Evolutionary conservation across 2,797 vertebrate genomes (phyloP).

Genomic region (Aldrovandia affinis): DNA sequence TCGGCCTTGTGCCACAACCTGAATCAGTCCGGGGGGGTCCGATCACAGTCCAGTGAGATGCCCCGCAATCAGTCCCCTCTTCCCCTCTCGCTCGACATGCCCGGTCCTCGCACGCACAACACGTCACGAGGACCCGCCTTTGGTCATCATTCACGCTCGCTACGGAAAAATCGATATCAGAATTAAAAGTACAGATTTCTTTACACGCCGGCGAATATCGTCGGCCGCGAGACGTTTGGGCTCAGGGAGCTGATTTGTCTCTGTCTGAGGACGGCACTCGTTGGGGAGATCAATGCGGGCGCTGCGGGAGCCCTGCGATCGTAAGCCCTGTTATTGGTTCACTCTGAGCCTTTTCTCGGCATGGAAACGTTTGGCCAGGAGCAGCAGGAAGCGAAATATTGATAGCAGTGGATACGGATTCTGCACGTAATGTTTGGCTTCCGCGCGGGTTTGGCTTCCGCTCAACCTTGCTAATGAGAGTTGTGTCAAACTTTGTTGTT

Average conservation of each 20-base stretch:
- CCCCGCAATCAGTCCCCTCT: neutral
- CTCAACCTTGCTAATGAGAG: neutral
- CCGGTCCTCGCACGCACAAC: constrained; percentile 11
- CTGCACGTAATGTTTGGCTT: neutral
- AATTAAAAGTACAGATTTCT: constrained; percentile 7
- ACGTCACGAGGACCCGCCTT: constrained; percentile 15
- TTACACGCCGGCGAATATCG: neutral
- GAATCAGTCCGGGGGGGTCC: too few species aligned
- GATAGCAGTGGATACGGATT: neutral
- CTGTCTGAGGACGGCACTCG: neutral
- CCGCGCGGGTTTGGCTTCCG: neutral
- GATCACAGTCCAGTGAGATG: neutral
- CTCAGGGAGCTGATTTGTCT: neutral
- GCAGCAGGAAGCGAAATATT: constrained; percentile 4
- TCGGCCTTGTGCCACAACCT: too few species aligned
- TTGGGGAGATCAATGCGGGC: neutral
- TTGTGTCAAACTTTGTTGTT: constrained; percentile 7
- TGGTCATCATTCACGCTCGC: neutral
- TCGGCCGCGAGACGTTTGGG: neutral
- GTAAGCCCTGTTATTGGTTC: constrained; percentile 1
- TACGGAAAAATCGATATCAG: constrained; percentile 25
- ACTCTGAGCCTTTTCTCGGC: neutral
- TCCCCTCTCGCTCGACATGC: neutral
- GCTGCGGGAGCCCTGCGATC: neutral
- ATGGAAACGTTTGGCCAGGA: neutral